Evolutionary conservation across 2,113 vertebrate genomes (phyloP), one percentile per base, ranked within the genome.

Genomic region (Suricata suricatta): DNA sequence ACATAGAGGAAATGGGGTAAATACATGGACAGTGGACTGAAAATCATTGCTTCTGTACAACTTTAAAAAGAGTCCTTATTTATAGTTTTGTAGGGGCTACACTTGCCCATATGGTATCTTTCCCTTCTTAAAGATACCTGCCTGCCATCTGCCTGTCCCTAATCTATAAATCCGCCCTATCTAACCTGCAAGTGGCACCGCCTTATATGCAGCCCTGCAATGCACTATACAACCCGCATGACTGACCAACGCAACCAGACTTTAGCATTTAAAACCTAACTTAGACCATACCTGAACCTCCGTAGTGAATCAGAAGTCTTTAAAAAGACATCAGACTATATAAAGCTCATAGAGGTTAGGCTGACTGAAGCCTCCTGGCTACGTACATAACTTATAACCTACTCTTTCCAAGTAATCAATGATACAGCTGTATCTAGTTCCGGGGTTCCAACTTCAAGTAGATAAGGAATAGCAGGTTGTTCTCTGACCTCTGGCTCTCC

Each of bases 41-140:
- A 93, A 96, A 93, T 41, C 79, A 92, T 2, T 96, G 16, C 35
- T 69, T 87, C 92, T 95, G 79, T 79, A 96, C 91, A 95, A 95
- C 33, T 66, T 96, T 23, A 72, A 96, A 93, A 93, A 95, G 16
- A 91, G n/a, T 44, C 87, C 57, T 97, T 50, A 76, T 74, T 90
- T 92, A 79, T 13, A 69, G 38, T 77, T 96, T 91, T 79, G 35
- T 66, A 93, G 54, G 44, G 81, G 57, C 69, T 84, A 38, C 31
- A 79, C 27, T 85, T 93, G 54, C 16, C 74, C 19, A 3, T 50
- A 71, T 79, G 5, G 74, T 74, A 96, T 41, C 66, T 92, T 74
- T 84, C 47, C 11, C 19, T 41, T 96, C 35, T 88, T 96, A 50
- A 88, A 96, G 50, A 90, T 60, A 87, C 33, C 92, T 93, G 54